Conservation (phyloP, 2,113 vertebrate species). For the Panthera leo region DNA sequence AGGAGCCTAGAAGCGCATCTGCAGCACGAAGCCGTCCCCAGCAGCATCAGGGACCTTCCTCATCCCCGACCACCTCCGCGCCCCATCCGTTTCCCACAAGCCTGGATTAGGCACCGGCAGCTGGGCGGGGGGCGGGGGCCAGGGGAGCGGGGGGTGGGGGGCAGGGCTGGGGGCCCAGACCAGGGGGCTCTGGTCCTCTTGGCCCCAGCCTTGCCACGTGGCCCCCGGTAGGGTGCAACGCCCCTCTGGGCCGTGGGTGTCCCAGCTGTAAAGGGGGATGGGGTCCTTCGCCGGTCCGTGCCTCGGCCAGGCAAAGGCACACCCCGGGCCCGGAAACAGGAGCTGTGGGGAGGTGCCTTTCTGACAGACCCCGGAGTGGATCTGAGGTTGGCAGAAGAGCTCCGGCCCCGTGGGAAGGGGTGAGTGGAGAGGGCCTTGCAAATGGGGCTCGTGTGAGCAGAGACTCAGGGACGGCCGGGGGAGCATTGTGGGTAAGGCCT, state of each 20-base stretch:
- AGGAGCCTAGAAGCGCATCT: slow-evolving; percentile 24
- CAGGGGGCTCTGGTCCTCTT: not conserved
- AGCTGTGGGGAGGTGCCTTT: accelerated
- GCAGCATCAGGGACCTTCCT: not conserved
- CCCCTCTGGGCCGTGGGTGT: not conserved
- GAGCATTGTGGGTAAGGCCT: no score
- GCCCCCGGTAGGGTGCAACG: not conserved
- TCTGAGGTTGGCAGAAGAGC: not conserved
- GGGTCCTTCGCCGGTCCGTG: not conserved
- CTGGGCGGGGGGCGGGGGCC: slow-evolving; percentile 40
- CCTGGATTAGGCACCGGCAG: slow-evolving; percentile 54
- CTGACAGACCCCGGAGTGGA: not conserved
- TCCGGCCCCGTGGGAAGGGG: not conserved
- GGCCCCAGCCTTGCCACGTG: not conserved
- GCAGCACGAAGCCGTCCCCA: not conserved
- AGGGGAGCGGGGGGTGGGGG: not conserved
- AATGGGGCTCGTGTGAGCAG: not conserved
- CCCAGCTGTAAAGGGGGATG: not conserved
- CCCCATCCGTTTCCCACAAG: slow-evolving; percentile 58
- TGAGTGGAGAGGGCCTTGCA: not conserved
- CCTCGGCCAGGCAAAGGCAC: accelerated
- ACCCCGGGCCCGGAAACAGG: not conserved
- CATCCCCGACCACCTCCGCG: not conserved
- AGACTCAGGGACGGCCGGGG: not conserved
- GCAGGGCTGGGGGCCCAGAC: not conserved